Evolutionary conservation across 1,140 invertebrate genomes (phyloP), one percentile per base, ranked within the genome.

Genomic region (Alviniconcha marisindica): DNA sequence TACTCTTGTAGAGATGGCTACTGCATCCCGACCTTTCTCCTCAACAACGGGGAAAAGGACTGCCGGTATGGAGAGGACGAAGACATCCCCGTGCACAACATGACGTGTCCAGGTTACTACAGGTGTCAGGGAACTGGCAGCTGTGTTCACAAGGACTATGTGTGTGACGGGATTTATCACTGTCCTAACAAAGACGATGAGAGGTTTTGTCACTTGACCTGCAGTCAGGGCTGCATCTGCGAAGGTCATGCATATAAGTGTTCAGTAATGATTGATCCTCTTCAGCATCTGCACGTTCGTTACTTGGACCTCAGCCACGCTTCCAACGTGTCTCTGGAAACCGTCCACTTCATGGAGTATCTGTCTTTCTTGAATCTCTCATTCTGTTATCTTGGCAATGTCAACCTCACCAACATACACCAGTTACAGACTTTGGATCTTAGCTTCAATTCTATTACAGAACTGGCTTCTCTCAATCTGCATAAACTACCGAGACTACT

Each of bases 181-280:
- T 84, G 83, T 56, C 83, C 83, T 0, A 10, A 84, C 36, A 79
- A 81, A 40, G 83, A 84, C 40, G 83, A 84, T 44, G 83, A 84
- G 42, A 36, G 60, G 4, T 69, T 81, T n/a, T 84, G 83, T 66
- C 5, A 84, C 71, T 12, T 81, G 21, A 63, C 73, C 14, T 84
- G 78, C 21, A 51, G 71, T 33, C n/a, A 42, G 1, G 38, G 48
- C 31, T 84, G 83, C 60, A 69, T n/a, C 4, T 81, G 83, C 21
- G 56, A 73, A 81, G 56, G 79, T 7, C 66, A 54, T 36, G 82
- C 77, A 28, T 78, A 38, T 36, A 83, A 76, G 1, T 83, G 82
- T 24, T 69, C 76, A 2, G 5, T 24, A 36, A 38, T 71, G 21
- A 33, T 77, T n/a, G 63, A 63, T 24, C 69, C 78, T 36, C n/a